Percentiles rank a stretch among this genome's conserved stretches.
phyloP scores from a whole-genome alignment of 2,113 vertebrate genomes.

The Paralichthys olivaceus region DNA sequence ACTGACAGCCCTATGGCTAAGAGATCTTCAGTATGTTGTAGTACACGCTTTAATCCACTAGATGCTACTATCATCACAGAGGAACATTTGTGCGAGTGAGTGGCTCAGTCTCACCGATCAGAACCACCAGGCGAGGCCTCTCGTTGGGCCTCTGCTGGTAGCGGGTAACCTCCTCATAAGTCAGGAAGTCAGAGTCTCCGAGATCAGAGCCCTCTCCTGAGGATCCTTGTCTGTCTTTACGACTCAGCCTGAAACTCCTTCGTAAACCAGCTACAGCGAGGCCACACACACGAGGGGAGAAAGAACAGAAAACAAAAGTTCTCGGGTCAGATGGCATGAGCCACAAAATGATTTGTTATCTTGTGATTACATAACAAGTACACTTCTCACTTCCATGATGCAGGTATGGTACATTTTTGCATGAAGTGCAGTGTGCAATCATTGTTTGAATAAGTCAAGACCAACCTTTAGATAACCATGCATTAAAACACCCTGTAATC shows the following conservation, averaged over 20 bases:
- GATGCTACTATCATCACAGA: slow-evolving; percentile 37
- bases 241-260: slow-evolving; percentile 92
- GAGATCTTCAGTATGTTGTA: slow-evolving; percentile 1
- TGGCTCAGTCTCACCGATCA: slow-evolving; percentile 87
- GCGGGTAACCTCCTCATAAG: slow-evolving; percentile 92
- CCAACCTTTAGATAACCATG: slow-evolving; percentile 50
- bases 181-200: slow-evolving; percentile 84
- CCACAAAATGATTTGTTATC: background rate
- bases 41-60: slow-evolving; percentile 40
- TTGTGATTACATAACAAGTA: background rate
- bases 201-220: slow-evolving; percentile 77
- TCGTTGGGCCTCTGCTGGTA: slow-evolving; percentile 91
- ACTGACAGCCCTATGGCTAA: background rate
- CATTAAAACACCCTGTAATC: slow-evolving; percentile 51
- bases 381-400: slow-evolving; percentile 12
- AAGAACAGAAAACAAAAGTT: background rate
- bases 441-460: slow-evolving; percentile 12
- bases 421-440: slow-evolving; percentile 13
- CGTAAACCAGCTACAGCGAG: slow-evolving; percentile 87
- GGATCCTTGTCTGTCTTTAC: slow-evolving; percentile 86
- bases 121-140: slow-evolving; percentile 90
- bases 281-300: background rate
- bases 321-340: background rate
- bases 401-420: background rate
- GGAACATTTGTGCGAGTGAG: background rate